A percentile compares a stretch with the other conserved stretches of the same genome.
These are phyloP conservation scores for Nymphalis io DNA, from an alignment of 1,140 invertebrate genomes.

Conservation along the genomic window DNA sequence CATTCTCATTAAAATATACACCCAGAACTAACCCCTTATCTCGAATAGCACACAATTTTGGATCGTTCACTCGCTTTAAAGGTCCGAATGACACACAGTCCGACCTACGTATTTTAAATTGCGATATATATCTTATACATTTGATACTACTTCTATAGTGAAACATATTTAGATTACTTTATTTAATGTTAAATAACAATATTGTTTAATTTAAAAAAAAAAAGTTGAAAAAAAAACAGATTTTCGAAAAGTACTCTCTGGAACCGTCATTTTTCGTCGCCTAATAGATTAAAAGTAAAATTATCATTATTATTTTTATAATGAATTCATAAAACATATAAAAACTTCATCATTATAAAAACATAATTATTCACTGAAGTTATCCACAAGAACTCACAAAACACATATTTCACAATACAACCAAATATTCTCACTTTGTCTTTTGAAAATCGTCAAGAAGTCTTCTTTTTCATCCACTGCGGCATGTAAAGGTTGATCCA, in stretches of 20 bases:
- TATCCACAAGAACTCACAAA: conserved; percentile 67
- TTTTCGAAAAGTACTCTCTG: conserved; percentile 41
- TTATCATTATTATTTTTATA: conserved; percentile 46
- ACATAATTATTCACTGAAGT: conserved; percentile 29
- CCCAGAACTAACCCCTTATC: conserved; percentile 68
- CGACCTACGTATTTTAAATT: conserved; percentile 57
- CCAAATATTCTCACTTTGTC: conserved; percentile 65
- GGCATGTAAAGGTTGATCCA: conserved; percentile 61
- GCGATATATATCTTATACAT: conserved; percentile 59
- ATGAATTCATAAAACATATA: conserved; percentile 40
- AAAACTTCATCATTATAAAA: conserved; percentile 32
- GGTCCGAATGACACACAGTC: conserved; percentile 50
- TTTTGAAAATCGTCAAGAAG: conserved; percentile 72
- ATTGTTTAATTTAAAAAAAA: conserved; percentile 20
- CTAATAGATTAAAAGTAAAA: conserved; percentile 47
- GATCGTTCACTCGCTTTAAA: conserved; percentile 51
- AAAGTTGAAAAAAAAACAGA: conserved; percentile 54
- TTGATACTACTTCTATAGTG: conserved; percentile 36
- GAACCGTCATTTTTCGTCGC: conserved; percentile 43
- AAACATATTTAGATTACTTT: conserved; percentile 43
- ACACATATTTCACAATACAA: conserved; percentile 63
- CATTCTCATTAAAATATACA: conserved; percentile 67
- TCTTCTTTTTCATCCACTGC: conserved; percentile 71
- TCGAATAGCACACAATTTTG: conserved; percentile 51
- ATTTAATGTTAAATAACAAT: conserved; percentile 3